Percentiles rank a stretch among this genome's conserved stretches.
Conservation (phyloP, 2,113 vertebrate species). For the Mus pahari region DNA sequence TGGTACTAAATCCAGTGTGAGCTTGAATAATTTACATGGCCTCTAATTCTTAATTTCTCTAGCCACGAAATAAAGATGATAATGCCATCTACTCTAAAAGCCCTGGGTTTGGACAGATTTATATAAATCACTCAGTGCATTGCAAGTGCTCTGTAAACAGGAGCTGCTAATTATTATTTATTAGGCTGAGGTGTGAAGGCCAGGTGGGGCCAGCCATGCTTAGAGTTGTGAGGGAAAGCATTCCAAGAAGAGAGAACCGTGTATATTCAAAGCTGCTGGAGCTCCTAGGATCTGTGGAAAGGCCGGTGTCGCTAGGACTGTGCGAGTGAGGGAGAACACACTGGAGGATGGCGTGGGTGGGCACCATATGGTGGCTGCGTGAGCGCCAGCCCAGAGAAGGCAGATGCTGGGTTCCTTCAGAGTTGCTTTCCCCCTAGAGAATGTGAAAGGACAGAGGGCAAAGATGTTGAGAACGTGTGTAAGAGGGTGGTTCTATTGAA, state of each 20-base stretch:
- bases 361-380: neutral
- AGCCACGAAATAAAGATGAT: neutral
- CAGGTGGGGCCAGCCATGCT: neutral
- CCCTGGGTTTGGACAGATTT: neutral
- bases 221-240: neutral
- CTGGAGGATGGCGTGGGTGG: neutral
- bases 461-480: neutral
- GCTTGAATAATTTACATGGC: neutral
- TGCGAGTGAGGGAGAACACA: neutral
- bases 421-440: neutral
- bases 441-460: slow-evolving; percentile 4
- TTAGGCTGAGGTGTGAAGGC: neutral
- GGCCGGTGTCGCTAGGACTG: neutral
- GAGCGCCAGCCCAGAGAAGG: neutral
- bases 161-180: neutral
- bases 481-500: slow-evolving; percentile 11
- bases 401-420: neutral
- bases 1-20: neutral
- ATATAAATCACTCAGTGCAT: neutral
- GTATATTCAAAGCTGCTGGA: neutral
- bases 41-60: neutral
- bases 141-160: neutral
- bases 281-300: slow-evolving; percentile 10
- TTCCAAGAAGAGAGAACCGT: neutral
- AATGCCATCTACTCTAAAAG: neutral